phyloP scores from a whole-genome alignment of 2,113 vertebrate species.

The Meleagris gallopavo region DNA sequence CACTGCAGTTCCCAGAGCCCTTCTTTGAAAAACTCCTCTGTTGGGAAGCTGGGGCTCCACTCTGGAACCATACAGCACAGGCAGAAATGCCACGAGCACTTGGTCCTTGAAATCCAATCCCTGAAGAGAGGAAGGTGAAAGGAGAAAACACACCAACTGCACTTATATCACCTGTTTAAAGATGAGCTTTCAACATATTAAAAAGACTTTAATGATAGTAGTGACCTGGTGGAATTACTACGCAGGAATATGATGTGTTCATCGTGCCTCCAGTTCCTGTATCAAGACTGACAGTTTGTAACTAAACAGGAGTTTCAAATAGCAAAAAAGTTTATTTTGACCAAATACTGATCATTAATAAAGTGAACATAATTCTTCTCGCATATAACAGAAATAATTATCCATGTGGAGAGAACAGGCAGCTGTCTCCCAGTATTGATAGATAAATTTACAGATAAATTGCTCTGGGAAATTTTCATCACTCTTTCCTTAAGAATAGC shows the following conservation, averaged over 20 bases:
- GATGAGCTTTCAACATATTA: background rate
- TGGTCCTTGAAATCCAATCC: background rate
- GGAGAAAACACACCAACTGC: background rate
- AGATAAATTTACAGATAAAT: background rate
- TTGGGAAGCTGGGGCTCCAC: background rate
- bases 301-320: background rate
- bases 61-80: background rate
- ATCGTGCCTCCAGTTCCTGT: background rate
- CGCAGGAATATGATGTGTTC: background rate
- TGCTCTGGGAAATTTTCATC: background rate
- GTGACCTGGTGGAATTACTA: background rate
- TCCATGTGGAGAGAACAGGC: background rate
- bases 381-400: background rate
- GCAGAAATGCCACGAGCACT: background rate
- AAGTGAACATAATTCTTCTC: background rate
- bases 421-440: background rate
- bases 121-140: background rate
- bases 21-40: background rate
- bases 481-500: background rate
- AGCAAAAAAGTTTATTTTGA: background rate
- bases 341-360: background rate
- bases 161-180: background rate
- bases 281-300: background rate
- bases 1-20: background rate
- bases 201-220: background rate